Evolutionary conservation across 2,113 vertebrate genomes (phyloP).

Genomic region (Junco hyemalis): DNA sequence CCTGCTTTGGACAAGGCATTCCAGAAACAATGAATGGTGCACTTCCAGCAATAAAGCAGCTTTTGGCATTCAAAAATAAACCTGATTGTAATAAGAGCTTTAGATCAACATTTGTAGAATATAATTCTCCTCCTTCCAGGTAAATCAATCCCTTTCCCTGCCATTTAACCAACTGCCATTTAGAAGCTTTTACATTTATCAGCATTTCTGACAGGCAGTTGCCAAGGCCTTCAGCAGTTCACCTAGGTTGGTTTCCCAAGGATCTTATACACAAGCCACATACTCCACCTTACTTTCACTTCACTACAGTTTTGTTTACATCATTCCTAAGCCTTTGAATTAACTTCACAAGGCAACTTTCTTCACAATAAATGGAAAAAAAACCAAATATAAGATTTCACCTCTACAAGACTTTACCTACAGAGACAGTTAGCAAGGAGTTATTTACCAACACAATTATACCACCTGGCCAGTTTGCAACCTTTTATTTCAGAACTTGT

Average conservation of each 20-base stretch:
- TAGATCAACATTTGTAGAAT: background rate
- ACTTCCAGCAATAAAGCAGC: background rate
- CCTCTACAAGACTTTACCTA: background rate
- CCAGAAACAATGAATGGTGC: background rate
- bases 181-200: background rate
- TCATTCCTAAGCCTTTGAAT: background rate
- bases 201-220: background rate
- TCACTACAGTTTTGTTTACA: background rate
- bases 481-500: background rate
- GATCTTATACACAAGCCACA: background rate
- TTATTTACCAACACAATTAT: background rate
- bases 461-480: background rate
- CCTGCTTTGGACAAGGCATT: background rate
- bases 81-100: background rate
- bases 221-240: background rate
- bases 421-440: background rate
- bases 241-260: background rate
- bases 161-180: background rate
- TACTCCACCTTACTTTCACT: background rate
- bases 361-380: background rate
- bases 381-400: background rate
- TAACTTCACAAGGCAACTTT: background rate
- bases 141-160: background rate
- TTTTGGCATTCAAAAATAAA: background rate
- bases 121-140: background rate